Conservation (phyloP, 2,113 vertebrate genomes). For the Apodemus speciosus region DNA sequence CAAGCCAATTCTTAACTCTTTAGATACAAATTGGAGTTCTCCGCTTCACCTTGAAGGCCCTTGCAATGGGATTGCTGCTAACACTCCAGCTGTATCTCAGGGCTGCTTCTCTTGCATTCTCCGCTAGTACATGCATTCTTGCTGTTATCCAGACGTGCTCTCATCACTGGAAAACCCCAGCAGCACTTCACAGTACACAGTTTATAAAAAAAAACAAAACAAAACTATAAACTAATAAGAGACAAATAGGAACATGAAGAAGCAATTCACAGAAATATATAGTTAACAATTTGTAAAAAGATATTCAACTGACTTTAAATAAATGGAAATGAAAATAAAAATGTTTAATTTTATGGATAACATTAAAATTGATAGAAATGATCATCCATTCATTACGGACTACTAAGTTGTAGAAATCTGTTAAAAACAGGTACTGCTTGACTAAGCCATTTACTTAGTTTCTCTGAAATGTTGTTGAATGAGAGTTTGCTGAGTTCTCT, state of each 20-base stretch:
- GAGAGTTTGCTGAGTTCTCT: neutral
- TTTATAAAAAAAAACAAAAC: neutral
- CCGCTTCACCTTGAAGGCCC: neutral
- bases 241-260: neutral
- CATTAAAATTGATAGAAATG: neutral
- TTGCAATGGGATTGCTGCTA: neutral
- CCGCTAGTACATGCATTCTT: neutral
- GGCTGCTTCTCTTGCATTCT: neutral
- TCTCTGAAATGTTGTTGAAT: neutral
- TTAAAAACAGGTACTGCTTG: neutral
- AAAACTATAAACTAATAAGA: neutral
- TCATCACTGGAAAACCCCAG: neutral
- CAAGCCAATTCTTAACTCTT: neutral
- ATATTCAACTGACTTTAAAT: neutral
- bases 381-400: neutral
- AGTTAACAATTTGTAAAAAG: neutral
- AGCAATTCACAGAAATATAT: constrained; percentile 5
- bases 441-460: neutral
- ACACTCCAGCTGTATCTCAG: neutral
- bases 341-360: neutral
- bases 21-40: neutral
- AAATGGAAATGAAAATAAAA: constrained; percentile 13
- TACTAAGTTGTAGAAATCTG: neutral
- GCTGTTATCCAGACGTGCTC: neutral
- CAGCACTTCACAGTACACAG: neutral